Percentiles rank a stretch among this genome's conserved stretches.
These are phyloP conservation scores for Eriocheir sinensis DNA, from an alignment of 1,140 invertebrate genomes.

Conservation along the genomic window DNA sequence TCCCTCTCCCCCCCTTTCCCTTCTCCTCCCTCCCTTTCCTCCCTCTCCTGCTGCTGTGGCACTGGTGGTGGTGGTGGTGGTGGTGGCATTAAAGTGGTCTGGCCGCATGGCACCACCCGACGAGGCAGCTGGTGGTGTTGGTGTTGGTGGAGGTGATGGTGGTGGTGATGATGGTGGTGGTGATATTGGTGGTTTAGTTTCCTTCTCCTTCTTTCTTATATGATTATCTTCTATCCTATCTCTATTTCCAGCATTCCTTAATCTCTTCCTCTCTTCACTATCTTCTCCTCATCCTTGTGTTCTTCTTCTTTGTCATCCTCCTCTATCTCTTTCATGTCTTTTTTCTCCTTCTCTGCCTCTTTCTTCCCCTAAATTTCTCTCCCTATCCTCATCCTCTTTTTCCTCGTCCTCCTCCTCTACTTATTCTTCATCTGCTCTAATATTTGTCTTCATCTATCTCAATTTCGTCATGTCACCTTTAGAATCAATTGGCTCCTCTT, in stretches of 20 bases:
- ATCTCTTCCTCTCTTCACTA: too few species aligned
- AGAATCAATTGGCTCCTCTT: too few species aligned
- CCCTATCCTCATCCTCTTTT: background rate
- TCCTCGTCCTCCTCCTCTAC: background rate
- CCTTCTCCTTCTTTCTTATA: too few species aligned
- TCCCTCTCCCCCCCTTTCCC: background rate
- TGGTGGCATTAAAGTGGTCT: too few species aligned
- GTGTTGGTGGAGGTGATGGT: too few species aligned
- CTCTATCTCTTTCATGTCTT: background rate
- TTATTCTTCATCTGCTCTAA: background rate
- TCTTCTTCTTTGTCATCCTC: background rate
- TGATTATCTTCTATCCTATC: too few species aligned
- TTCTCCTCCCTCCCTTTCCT: background rate
- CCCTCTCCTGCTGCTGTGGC: background rate
- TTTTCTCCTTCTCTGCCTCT: background rate
- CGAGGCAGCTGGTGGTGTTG: background rate
- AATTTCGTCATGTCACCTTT: too few species aligned
- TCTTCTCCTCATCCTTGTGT: too few species aligned
- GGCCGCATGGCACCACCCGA: background rate
- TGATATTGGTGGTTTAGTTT: too few species aligned
- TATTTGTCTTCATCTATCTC: background rate
- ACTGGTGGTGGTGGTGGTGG: background rate
- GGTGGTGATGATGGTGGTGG: too few species aligned
- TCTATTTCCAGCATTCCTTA: too few species aligned
- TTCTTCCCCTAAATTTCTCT: background rate